Evolutionary conservation across 2,888 invertebrate genomes (phyloP).

Genomic region (Polylopha cassiicola): DNA sequence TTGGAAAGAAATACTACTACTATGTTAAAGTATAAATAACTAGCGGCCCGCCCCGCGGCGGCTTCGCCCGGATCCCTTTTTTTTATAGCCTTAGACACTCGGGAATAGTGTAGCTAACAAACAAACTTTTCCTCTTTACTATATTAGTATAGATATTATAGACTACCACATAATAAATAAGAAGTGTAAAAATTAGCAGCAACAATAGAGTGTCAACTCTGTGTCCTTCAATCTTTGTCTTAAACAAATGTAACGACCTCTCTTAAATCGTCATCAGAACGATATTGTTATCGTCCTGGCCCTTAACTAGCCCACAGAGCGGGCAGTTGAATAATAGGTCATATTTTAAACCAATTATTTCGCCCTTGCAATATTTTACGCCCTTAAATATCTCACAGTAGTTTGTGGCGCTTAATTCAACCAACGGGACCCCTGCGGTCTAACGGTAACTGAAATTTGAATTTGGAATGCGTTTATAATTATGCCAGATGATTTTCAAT

Average conservation of each 20-base stretch:
- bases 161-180: too few species aligned
- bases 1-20: too few species aligned
- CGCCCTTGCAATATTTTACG: conserved; percentile 25
- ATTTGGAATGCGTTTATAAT: conserved; percentile 20
- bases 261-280: conserved; percentile 31
- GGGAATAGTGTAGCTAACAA: too few species aligned
- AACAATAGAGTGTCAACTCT: conserved; percentile 3
- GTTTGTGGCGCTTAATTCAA: conserved; percentile 30
- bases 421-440: conserved; percentile 23
- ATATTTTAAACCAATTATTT: conserved; percentile 35
- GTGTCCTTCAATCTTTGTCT: conserved; percentile 12
- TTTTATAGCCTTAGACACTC: too few species aligned
- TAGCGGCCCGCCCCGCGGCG: too few species aligned
- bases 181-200: neutral
- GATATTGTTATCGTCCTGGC: conserved; percentile 28
- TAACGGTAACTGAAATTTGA: conserved; percentile 22
- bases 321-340: conserved; percentile 28
- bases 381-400: conserved; percentile 26
- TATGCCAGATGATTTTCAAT: conserved; percentile 17
- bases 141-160: too few species aligned
- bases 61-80: too few species aligned
- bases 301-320: conserved; percentile 23
- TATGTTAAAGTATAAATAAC: too few species aligned
- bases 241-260: conserved; percentile 20
- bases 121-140: too few species aligned